Evolutionary conservation across 2,888 invertebrate genomes (phyloP).

Genomic region (Mystacides longicornis): DNA sequence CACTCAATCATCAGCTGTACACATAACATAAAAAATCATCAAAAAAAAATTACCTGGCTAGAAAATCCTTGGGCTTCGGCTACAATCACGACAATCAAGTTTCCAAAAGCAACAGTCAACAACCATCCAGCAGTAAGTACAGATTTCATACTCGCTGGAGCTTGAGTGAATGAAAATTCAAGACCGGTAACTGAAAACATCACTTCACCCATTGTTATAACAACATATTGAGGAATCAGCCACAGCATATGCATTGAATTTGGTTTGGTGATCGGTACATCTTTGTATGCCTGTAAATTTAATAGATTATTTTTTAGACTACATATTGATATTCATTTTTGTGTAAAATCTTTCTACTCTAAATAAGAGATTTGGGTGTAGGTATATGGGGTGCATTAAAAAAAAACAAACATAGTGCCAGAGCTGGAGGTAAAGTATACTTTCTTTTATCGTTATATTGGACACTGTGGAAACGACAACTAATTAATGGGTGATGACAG

Average conservation of each 20-base stretch:
- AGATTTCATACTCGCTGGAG: slow-evolving; percentile 90
- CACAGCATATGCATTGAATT: slow-evolving; percentile 75
- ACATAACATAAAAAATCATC: background rate
- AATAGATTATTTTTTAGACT: too few species aligned
- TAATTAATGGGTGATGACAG: too few species aligned
- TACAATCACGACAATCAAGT: slow-evolving; percentile 84
- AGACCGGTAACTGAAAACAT: slow-evolving; percentile 95
- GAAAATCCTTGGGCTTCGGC: slow-evolving; percentile 71
- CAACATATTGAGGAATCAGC: slow-evolving; percentile 86
- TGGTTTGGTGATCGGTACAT: slow-evolving; percentile 52
- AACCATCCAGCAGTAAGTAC: slow-evolving; percentile 89
- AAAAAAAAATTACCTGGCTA: slow-evolving; percentile 53
- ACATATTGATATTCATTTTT: too few species aligned
- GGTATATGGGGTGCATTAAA: too few species aligned
- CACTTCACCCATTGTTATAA: slow-evolving; percentile 89
- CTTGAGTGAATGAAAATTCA: slow-evolving; percentile 93
- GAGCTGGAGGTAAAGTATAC: too few species aligned
- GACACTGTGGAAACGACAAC: too few species aligned
- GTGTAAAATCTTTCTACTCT: too few species aligned
- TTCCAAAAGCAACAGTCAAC: slow-evolving; percentile 88
- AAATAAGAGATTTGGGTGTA: too few species aligned
- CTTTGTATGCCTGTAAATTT: too few species aligned
- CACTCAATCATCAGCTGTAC: too few species aligned
- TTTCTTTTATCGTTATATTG: too few species aligned
- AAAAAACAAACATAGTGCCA: too few species aligned